Percentiles rank a stretch among this genome's conserved stretches.
Evolutionary conservation across 1,140 invertebrate species (phyloP).

Genomic region (Bombus terrestris): DNA sequence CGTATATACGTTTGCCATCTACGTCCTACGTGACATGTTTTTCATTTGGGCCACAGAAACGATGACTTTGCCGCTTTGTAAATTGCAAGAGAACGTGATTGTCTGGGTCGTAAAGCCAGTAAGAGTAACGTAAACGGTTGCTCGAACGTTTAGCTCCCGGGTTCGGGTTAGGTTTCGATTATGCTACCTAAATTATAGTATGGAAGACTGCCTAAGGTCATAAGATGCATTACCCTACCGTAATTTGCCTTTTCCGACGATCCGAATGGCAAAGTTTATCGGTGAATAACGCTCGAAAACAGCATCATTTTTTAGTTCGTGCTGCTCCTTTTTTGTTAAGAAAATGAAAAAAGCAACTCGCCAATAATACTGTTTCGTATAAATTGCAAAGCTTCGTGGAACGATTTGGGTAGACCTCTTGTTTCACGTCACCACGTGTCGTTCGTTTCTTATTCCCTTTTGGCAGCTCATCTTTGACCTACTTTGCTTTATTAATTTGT

Average conservation of each 20-base stretch:
- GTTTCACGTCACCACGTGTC: background rate
- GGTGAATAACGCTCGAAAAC: no score
- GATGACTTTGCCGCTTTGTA: background rate
- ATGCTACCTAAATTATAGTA: no score
- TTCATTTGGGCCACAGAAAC: background rate
- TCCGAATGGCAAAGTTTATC: no score
- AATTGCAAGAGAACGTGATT: background rate
- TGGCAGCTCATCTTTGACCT: background rate
- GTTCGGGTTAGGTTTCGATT: background rate
- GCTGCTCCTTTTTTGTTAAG: no score
- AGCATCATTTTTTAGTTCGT: no score
- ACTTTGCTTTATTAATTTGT: background rate
- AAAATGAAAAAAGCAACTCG: no score
- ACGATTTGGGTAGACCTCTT: background rate
- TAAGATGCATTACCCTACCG: no score
- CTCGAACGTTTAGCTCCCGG: background rate
- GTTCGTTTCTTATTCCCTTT: background rate
- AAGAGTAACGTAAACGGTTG: background rate
- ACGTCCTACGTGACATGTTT: background rate
- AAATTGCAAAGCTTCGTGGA: background rate
- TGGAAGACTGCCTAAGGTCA: no score
- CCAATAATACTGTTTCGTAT: no score
- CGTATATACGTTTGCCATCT: background rate
- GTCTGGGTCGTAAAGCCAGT: no score
- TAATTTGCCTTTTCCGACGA: no score